Evolutionary conservation across 2,888 invertebrate species (phyloP), one percentile per base, ranked within the genome.

Genomic region (Stenoptilia bipunctidactyla): DNA sequence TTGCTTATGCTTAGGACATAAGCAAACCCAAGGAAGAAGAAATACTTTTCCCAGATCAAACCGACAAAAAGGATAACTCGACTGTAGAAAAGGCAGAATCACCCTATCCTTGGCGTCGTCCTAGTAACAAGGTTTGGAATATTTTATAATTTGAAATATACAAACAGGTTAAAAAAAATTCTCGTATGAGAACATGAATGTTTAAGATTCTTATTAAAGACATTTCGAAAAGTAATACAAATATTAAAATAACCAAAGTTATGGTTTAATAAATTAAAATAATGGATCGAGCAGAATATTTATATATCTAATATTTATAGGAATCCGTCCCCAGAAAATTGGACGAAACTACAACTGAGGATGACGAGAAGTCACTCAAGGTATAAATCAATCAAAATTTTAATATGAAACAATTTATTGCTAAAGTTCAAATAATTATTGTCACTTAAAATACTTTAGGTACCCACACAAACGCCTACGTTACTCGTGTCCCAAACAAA

Each of bases 401-500:
- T 8, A 30, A 30, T 12, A n/a, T 8, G 4, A 30, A 30, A 2
- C 10, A 8, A 8, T n/a, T 3, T 30, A 8, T 30, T 2, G 8
- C 13, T 13, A 15, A 36, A 20, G 15, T 1, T 13, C 6, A 25
- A 38, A 39, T n/a, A 15, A 12, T 30, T 8, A 30, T 30, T 8
- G 12, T 30, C 10, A n/a, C 12, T 30, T n/a, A 30, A 30, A n/a
- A 30, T 10, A 44, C 41, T 50, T 55, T 64, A 79, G 80, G 69
- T 72, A 46, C 69, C 74, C 37, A 56, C 56, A 45, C n/a, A n/a
- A 30, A 30, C 30, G 30, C 30, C 30, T 30, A 30, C 30, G 12
- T 12, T 30, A n/a, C 30, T 25, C 15, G 66, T 65, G 48, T 55
- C 67, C 35, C 66, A 70, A 10, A 44, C 48, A 44, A 61, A 60